These are phyloP conservation scores for Tenebrosternarchus preto DNA, from an alignment of 2,113 vertebrate species.

Conservation along the genomic window DNA sequence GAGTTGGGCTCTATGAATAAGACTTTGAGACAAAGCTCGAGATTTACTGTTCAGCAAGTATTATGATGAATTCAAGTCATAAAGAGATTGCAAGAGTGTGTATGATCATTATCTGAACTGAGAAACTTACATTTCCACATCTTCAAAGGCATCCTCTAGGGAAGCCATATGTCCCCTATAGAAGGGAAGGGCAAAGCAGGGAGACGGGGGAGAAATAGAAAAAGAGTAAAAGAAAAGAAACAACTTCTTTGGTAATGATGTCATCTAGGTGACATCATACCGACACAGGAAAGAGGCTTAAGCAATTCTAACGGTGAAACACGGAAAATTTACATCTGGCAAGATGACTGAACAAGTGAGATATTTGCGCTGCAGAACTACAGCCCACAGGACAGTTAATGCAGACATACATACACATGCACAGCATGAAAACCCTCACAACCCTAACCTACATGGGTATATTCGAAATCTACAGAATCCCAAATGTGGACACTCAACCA, in stretches of 20 bases:
- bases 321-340: neutral
- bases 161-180: slow-evolving; percentile 81
- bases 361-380: too few relatives aligned
- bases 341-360: too few relatives aligned
- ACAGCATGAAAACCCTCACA: too few relatives aligned
- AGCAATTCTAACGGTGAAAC: neutral
- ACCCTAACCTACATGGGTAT: too few relatives aligned
- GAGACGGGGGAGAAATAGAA: slow-evolving; percentile 3
- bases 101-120: neutral
- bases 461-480: too few relatives aligned
- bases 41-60: neutral
- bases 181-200: neutral
- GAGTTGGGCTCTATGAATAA: neutral
- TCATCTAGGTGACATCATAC: neutral
- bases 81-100: neutral
- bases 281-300: too few relatives aligned
- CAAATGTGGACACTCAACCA: too few relatives aligned
- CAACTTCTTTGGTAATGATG: neutral
- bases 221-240: neutral
- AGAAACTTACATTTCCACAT: slow-evolving; percentile 81
- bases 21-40: too few relatives aligned
- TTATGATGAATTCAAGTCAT: neutral
- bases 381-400: too few relatives aligned
- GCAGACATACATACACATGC: too few relatives aligned
- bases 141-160: slow-evolving; percentile 81